Evolutionary conservation across 2,113 vertebrate genomes (phyloP), one percentile per base, ranked within the genome.

Genomic region (Camelus dromedarius): DNA sequence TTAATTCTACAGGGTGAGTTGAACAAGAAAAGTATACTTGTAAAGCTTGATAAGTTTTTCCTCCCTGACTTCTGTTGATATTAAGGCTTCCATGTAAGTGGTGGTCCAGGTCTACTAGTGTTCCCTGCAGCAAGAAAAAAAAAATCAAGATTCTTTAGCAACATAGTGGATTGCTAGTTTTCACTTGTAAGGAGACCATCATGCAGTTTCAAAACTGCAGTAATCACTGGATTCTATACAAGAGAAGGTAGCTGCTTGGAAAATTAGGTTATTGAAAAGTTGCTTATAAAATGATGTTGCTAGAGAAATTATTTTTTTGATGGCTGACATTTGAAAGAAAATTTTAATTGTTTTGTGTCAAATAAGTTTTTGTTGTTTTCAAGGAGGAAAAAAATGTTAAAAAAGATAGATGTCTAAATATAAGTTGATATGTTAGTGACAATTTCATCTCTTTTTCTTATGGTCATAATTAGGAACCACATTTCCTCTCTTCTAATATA

Each of bases 291-390:
- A 88, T 86, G 28, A 22, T 89, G 19, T 72, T 48, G 35, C 64
- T 64, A 73, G 87, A 83, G 35, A 76, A 80, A 77, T 93, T 5
- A 87, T 54, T 91, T 88, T 88, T 94, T 85, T 93, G 95, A 38
- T 93, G 50, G 38, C n/a, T 87, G 50, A 85, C 38, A 52, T 75
- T 77, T 92, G 52, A 89, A 80, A 46, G 46, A 52, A 87, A 56
- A 64, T 46, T 92, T 56, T 76, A 83, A 76, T 73, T 81, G 52
- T 54, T 81, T 91, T 80, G 35, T 86, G 42, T n/a, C 46, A 62
- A 64, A 79, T 86, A 86, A 28, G 30, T 18, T 26, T 81, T 89
- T 93, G 30, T 19, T 92, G 1, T 95, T 86, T 95, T 90, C 16
- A 93, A 46, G n/a, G 10, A 80, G 20, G 30, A 72, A 77, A 67